phyloP scores from a whole-genome alignment of 2,113 vertebrate species.

The Neolamprologus fasciatus region DNA sequence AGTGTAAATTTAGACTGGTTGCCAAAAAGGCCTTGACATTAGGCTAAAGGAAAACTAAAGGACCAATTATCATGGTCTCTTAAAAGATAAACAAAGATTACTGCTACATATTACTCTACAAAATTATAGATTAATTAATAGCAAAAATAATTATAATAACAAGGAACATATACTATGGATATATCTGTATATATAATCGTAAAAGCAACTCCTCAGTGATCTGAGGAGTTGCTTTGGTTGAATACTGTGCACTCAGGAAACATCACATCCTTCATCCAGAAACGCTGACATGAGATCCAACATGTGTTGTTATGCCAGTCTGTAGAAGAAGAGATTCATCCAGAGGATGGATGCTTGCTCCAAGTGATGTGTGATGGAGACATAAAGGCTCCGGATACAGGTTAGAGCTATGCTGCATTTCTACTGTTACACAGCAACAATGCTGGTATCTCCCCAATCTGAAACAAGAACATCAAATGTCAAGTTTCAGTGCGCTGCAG shows the following conservation, averaged over 20 bases:
- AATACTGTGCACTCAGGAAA: background rate
- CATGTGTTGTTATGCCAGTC: background rate
- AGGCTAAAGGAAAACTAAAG: background rate
- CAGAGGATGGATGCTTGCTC: background rate
- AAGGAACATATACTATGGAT: background rate
- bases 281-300: background rate
- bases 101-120: background rate
- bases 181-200: background rate
- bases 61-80: background rate
- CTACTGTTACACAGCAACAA: background rate
- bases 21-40: rapidly evolving
- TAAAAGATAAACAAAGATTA: background rate
- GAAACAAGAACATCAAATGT: background rate
- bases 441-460: background rate
- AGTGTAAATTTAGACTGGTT: background rate
- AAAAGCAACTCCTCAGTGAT: background rate
- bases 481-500: background rate
- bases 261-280: background rate
- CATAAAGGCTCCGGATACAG: slow-evolving; percentile 3
- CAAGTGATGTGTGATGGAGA: background rate
- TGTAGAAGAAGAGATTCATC: background rate
- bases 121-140: background rate
- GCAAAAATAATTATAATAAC: background rate
- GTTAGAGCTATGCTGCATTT: background rate
- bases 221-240: background rate